Evolutionary conservation across 1,140 invertebrate genomes (phyloP).

Genomic region (Thaumetopoea pityocampa): DNA sequence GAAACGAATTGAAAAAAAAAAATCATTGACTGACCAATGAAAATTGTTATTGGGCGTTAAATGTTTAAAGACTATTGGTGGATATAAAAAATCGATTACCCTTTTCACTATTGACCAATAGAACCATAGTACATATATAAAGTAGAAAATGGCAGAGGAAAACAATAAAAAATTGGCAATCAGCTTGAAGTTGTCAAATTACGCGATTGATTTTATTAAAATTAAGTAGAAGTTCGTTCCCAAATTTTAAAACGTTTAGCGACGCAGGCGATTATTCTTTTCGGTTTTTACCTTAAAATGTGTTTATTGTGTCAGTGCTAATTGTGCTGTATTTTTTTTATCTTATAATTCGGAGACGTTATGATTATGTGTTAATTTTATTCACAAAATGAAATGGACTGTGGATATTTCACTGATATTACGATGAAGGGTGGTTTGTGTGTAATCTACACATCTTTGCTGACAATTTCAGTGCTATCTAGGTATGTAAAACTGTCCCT

Average conservation of each 20-base stretch:
- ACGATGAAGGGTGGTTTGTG: conserved; percentile 77
- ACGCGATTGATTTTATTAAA: conserved; percentile 39
- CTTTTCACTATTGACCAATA: conserved; percentile 33
- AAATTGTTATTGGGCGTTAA: conserved; percentile 36
- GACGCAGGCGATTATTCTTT: conserved; percentile 22
- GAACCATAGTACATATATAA: neutral
- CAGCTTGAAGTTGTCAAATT: conserved; percentile 62
- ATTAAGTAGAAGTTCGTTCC: conserved; percentile 33
- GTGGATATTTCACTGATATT: conserved; percentile 66
- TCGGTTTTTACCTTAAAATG: conserved; percentile 28
- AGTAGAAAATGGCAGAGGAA: neutral
- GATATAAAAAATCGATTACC: conserved; percentile 27
- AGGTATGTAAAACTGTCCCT: conserved; percentile 51
- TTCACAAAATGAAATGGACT: conserved; percentile 69
- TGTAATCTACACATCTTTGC: conserved; percentile 76
- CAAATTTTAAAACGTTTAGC: conserved; percentile 39
- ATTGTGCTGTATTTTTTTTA: conserved; percentile 30
- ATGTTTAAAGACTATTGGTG: conserved; percentile 59
- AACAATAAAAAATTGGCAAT: conserved; percentile 35
- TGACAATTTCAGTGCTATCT: conserved; percentile 76
- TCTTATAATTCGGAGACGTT: conserved; percentile 23
- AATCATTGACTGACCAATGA: conserved; percentile 36
- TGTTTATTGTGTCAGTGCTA: conserved; percentile 29
- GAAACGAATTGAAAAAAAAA: conserved; percentile 22
- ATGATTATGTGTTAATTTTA: conserved; percentile 59